phyloP scores from a whole-genome alignment of 2,113 vertebrate species.

The Gobiocypris rarus region DNA sequence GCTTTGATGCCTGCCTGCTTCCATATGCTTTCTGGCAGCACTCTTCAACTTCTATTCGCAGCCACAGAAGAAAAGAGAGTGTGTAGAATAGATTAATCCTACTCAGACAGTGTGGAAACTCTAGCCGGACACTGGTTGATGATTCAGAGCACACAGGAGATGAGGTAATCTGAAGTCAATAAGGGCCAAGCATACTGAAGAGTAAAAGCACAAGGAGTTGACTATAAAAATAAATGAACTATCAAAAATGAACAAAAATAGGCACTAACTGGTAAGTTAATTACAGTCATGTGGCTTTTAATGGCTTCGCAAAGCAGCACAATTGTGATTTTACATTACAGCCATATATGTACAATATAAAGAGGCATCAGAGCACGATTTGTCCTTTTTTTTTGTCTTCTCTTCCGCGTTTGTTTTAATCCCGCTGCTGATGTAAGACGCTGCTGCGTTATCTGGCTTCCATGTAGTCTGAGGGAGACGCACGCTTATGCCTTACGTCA shows the following conservation, averaged over 20 bases:
- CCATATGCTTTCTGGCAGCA: neutral
- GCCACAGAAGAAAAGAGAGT: neutral
- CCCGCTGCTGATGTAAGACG: no score
- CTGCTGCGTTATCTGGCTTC: no score
- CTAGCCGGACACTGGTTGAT: constrained; percentile 29
- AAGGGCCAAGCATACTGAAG: neutral
- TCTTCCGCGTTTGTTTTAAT: no score
- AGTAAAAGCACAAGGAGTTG: neutral
- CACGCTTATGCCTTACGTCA: no score
- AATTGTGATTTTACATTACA: no score
- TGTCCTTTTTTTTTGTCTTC: no score
- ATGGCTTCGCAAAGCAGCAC: no score
- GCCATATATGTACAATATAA: no score
- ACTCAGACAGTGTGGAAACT: constrained; percentile 30
- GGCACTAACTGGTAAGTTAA: no score
- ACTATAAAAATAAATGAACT: neutral
- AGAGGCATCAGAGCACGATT: no score
- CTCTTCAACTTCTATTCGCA: neutral
- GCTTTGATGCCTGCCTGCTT: constrained; percentile 7
- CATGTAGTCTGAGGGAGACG: no score
- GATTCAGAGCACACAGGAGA: constrained; percentile 17
- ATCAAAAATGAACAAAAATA: neutral
- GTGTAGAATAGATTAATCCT: constrained; percentile 32
- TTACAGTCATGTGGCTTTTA: no score
- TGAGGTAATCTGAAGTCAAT: constrained; percentile 18